phyloP scores from a whole-genome alignment of 2,113 vertebrate species.

The Podarcis cretensis region DNA sequence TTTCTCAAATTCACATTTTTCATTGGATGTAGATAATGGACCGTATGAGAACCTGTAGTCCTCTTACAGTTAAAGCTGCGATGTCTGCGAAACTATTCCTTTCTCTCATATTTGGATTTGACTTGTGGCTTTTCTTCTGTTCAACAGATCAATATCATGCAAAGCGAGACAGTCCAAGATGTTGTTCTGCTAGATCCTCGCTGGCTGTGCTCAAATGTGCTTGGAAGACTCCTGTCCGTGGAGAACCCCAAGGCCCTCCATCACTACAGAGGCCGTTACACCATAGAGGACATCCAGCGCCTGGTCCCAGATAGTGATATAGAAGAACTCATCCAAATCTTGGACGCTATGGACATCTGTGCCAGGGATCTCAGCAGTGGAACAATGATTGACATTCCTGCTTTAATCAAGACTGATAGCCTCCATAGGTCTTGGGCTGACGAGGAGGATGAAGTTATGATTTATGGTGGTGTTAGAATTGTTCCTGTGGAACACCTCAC shows the following conservation, averaged over 20 bases:
- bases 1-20: not conserved
- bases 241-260: constrained; percentile 96
- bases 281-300: constrained; percentile 92
- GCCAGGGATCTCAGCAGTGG: constrained; percentile 90
- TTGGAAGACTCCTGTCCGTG: constrained; percentile 90
- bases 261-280: constrained; percentile 96
- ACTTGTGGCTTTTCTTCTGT: constrained; percentile 47
- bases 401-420: constrained; percentile 93
- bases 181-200: constrained; percentile 96
- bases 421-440: constrained; percentile 95
- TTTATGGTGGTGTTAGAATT: constrained; percentile 93
- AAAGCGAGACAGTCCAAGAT: constrained; percentile 97
- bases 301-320: constrained; percentile 92
- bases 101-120: constrained; percentile 8
- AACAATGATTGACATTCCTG: constrained; percentile 95
- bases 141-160: constrained; percentile 95
- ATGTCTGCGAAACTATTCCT: accelerated
- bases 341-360: constrained; percentile 98
- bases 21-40: not conserved
- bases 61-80: not conserved
- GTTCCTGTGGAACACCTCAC: constrained; percentile 95
- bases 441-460: constrained; percentile 87
- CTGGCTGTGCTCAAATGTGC: constrained; percentile 91
- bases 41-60: not conserved
- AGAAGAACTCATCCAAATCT: constrained; percentile 94